Percentiles rank a stretch among this genome's conserved stretches.
phyloP scores from a whole-genome alignment of 1,140 invertebrate genomes.

The Pseudomyrmex dendroicus region DNA sequence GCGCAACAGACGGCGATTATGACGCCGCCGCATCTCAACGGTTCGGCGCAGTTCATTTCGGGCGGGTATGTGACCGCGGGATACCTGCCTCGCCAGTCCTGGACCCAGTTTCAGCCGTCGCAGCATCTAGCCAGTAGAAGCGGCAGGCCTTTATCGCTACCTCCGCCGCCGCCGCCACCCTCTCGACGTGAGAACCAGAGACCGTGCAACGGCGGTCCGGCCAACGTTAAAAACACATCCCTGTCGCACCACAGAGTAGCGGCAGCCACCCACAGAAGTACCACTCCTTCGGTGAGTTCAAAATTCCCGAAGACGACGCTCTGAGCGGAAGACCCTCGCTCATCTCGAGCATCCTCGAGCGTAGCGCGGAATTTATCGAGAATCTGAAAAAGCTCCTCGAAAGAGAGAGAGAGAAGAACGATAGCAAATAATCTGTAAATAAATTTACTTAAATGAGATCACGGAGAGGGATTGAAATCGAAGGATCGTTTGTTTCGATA shows the following conservation, averaged over 20 bases:
- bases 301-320: not conserved
- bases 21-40: slow-evolving; percentile 83
- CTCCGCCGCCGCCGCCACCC: slow-evolving; percentile 79
- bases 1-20: slow-evolving; percentile 83
- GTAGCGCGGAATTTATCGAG: not conserved
- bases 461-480: not conserved
- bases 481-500: not conserved
- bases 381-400: not conserved
- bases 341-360: not conserved
- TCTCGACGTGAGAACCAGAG: slow-evolving; percentile 76
- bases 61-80: slow-evolving; percentile 78
- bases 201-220: slow-evolving; percentile 58
- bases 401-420: not conserved
- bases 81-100: slow-evolving; percentile 81
- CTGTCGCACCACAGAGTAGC: slow-evolving; percentile 74
- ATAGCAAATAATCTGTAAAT: not conserved
- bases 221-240: slow-evolving; percentile 74
- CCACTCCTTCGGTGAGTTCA: slow-evolving; percentile 82
- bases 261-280: slow-evolving; percentile 71
- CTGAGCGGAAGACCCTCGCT: not conserved
- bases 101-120: slow-evolving; percentile 78
- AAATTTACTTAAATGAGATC: not conserved
- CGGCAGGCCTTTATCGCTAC: slow-evolving; percentile 80
- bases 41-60: slow-evolving; percentile 83
- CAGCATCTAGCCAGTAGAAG: slow-evolving; percentile 60